Percentiles rank a stretch among this genome's conserved stretches.
These are phyloP conservation scores for Pentalonia nigronervosa DNA, from an alignment of 1,140 invertebrate genomes.

Conservation along the genomic window DNA sequence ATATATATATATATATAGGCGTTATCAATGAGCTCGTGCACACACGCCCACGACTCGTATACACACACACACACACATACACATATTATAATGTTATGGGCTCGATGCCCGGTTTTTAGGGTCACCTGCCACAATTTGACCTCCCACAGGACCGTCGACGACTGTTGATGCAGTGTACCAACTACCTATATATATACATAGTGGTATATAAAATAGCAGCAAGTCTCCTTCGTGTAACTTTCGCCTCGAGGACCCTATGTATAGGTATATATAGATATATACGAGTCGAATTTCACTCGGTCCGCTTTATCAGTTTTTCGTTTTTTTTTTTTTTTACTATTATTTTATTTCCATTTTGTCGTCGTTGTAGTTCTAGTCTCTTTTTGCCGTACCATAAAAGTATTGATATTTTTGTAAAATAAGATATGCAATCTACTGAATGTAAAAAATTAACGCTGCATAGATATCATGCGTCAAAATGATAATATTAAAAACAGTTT, in stretches of 20 bases:
- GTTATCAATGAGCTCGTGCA: constrained; percentile 53
- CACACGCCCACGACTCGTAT: constrained; percentile 48
- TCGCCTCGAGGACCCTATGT: background rate
- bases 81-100: constrained; percentile 24
- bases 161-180: background rate
- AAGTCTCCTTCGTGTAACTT: background rate
- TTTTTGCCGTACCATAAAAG: too few species aligned
- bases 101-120: constrained; percentile 47
- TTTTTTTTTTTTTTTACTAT: background rate
- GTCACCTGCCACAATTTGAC: constrained; percentile 53
- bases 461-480: background rate
- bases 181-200: background rate
- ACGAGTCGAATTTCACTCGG: background rate
- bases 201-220: background rate
- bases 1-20: background rate
- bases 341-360: background rate
- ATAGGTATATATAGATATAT: background rate
- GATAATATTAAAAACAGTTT: background rate
- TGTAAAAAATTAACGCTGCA: background rate
- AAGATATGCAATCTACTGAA: too few species aligned
- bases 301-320: background rate
- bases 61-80: background rate
- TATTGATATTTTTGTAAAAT: too few species aligned
- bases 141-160: background rate
- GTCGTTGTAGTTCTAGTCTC: too few species aligned